Evolutionary conservation across 2,888 invertebrate genomes (phyloP), one percentile per base, ranked within the genome.

Genomic region (Apoderus coryli): DNA sequence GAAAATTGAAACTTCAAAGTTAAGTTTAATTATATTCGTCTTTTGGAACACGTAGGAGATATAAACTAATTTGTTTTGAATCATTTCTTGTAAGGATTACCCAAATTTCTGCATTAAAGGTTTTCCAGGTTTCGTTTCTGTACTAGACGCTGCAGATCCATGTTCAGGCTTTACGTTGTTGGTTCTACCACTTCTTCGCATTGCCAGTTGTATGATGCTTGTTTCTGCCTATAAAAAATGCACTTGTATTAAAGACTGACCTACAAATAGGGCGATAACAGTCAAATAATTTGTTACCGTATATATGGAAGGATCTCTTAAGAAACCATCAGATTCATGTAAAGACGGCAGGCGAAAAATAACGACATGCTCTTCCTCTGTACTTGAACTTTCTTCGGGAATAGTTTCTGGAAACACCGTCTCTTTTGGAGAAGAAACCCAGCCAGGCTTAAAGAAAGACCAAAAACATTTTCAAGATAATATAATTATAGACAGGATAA

Each of bases 291-390:
- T 34, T 30, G 50, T 56, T 56, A 79, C 88, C 27, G 85, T 76
- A 48, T 81, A 85, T 41, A 85, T 77, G 3, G 82, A 78, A 3
- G 78, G 71, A 44, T 82, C 78, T 54, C 76, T 72, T 25, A 76
- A 64, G 27, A 76, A 67, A 3, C 79, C 78, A 33, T 76, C 76
- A 2, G 69, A 65, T 44, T 75, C 76, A 44, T 69, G 66, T 29
- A 79, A 68, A 1, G 82, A 77, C 3, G 85, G 85, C 16, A 86
- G 59, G 12, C 85, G 68, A 54, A 86, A 85, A 48, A 88, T 86
- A 32, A 86, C 86, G 49, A 89, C 85, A 53, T 88, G 85, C 54
- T 88, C 88, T 50, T 88, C 88, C 57, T 89, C 89, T 31, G 85
- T 78, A 46, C 86, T 88, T 3, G 88, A 88, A 50, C 84, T 86